Base-by-base conservation (phyloP, 2,888 invertebrate species). In the Hirtodrosophila trivittata region DNA sequence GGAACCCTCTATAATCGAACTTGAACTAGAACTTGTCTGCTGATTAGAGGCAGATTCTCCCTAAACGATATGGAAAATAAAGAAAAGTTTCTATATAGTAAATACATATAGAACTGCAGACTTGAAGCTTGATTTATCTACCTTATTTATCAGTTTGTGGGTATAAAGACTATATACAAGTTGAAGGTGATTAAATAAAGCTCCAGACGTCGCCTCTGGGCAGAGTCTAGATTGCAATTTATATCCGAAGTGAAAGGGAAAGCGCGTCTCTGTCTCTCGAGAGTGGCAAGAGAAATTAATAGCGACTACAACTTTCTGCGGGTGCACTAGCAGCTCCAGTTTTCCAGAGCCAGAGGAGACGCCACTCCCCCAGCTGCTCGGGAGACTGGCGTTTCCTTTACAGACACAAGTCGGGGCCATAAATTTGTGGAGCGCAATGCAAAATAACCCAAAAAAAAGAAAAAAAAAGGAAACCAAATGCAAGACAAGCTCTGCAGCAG, bases 401-500 rank as follows among this genome's bases (percentile, higher is more conserved):
- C 38, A 63, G 75, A 58, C 51, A 43, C 77, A 77, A 81, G 69
- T 81, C 66, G 71, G 50, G 49, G 71, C 64, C 83, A 82, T 82
- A 82, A 82, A 82, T 82, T 78, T 85, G 70, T 55, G 18, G 43
- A 64, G 64, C 62, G 57, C 75, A 77, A 64, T 67, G 73, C 69
- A 68, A 80, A 77, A 82, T 80, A 66, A 66, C 66, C 85, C 39
- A 84, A 84, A 82, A 82, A 21, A 21, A 21, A 5, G 5, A 21
- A 21, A 2, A 21, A 21, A 21, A 21, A 21, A 38, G 37, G 47
- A 21, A 21, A 21, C 18, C 18, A 21, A 21, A 71, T 68, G 74
- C 70, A 63, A 77, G 77, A 64, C 72, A 65, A 72, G 66, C 68
- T 77, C 67, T 68, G 64, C 63, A 47, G 50, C 54, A 47, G 51